Base-by-base conservation (phyloP, 2,797 vertebrate species). In the Staurois parvus region DNA sequence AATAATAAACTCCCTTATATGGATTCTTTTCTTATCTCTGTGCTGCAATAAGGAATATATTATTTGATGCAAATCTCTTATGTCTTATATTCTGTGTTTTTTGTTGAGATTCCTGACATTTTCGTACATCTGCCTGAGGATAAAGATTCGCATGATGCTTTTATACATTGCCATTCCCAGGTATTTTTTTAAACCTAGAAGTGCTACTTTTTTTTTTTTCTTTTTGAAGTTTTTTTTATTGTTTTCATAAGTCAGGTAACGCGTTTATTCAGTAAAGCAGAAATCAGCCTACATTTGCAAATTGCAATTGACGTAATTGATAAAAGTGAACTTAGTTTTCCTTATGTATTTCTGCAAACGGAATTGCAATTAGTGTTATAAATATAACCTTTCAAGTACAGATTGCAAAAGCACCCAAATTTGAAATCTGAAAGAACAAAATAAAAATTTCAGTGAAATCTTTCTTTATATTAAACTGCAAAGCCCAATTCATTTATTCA, bases 11-110 rank as follows among this genome's bases (percentile, higher is more conserved):
- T 72, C 64, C 26, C 45, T 76, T 59, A 68, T 59, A 69, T 69
- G 78, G 30, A 29, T 79, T 42, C 79, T 73, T 79, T 56, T 79
- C 75, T 87, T 87, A 87, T 84, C 81, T 68, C 62, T 17, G 62
- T 42, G 52, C 70, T 32, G 76, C 81, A 87, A 87, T 87, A 75
- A 87, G 81, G 76, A 87, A 87, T 87, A 87, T 73, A 86, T 86
- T 82, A 86, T 86, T 81, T 86, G 85, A 86, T 86, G 79, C 85
- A 86, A 77, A 86, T 86, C 85, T 86, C 80, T 73, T 73, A 77
- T 78, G 80, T 82, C 84, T 79, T 86, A 74, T 83, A 86, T 86
- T 68, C 40, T 79, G 42, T 78, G 68, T 64, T 82, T 72, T 67
- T 86, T 37, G 56, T 74, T 68, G 42, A 79, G 76, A 83, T 84